These are phyloP conservation scores for Aplocera efformata DNA, from an alignment of 2,888 invertebrate species.

Conservation along the genomic window DNA sequence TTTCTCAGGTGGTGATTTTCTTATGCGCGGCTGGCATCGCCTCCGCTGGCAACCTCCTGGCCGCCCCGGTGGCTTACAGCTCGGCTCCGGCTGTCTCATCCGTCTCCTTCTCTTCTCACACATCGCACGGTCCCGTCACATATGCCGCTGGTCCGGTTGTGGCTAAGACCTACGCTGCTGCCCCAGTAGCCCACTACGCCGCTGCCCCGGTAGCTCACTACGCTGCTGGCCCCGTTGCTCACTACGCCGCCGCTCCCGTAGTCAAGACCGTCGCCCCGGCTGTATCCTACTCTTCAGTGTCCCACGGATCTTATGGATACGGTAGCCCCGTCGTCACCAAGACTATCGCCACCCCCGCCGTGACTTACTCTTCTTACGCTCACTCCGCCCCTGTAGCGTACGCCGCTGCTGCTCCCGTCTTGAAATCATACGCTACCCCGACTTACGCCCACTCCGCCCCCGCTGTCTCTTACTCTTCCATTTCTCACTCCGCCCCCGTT, in stretches of 20 bases:
- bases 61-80: constrained; percentile 56
- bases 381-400: constrained; percentile 35
- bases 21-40: constrained; percentile 81
- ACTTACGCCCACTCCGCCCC: too few species aligned
- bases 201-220: constrained; percentile 42
- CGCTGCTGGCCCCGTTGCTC: constrained; percentile 35
- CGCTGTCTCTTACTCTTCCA: constrained; percentile 43
- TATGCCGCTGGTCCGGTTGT: constrained; percentile 78
- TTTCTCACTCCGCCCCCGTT: constrained; percentile 51
- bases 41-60: constrained; percentile 79
- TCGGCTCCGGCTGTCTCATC: constrained; percentile 52
- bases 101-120: constrained; percentile 57
- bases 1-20: constrained; percentile 72
- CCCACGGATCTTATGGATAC: constrained; percentile 26
- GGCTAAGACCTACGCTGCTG: constrained; percentile 46
- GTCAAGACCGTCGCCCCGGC: constrained; percentile 35
- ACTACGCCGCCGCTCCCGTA: constrained; percentile 48
- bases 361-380: constrained; percentile 29
- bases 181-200: constrained; percentile 44
- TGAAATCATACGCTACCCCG: too few species aligned
- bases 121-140: constrained; percentile 57
- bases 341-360: constrained; percentile 15
- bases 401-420: constrained; percentile 39
- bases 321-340: constrained; percentile 15
- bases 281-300: constrained; percentile 36